Base-by-base conservation (phyloP, 2,888 invertebrate genomes). In the Drosophila kanekoi region DNA sequence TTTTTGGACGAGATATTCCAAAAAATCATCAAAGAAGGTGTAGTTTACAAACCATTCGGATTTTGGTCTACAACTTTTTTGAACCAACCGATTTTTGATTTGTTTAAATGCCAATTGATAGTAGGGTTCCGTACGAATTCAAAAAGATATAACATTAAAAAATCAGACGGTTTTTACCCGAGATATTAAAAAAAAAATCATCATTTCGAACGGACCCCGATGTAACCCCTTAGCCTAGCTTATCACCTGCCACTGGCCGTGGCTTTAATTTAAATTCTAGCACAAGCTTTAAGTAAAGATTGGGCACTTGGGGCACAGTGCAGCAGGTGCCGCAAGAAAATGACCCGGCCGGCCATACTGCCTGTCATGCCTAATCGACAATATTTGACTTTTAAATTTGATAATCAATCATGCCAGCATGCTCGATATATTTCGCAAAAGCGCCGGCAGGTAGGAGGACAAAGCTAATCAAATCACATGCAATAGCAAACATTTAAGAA, bases 401-500 rank as follows among this genome's bases (percentile, higher is more conserved):
- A 64, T 72, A 69, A 84, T 84, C 84, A 87, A 84, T 87, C 88
- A 85, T 62, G 40, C 43, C n/a, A 54, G 48, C 41, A 65, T 58
- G 64, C 57, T 60, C 62, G 58, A 73, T 62, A 60, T 66, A 73
- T 70, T 73, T 68, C 43, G 63, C 58, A 32, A 43, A 75, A 72
- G 43, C 54, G 67, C 77, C 48, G 63, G 16, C 52, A 51, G 77
- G 57, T 72, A 74, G 35, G 45, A 45, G 65, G 52, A 63, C 76
- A 79, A 71, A 77, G 68, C 88, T 82, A 84, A 84, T 84, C 83
- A 82, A 82, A 84, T 80, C 72, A 79, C 82, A 79, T 77, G 74
- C 69, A 56, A 73, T 69, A 51, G 61, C 87, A 81, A 87, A 83
- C 85, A 87, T 79, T 77, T 72, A 74, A 78, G 76, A 85, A 68